These are phyloP conservation scores for Ectemnius lituratus DNA, from an alignment of 2,888 invertebrate species.

Conservation along the genomic window DNA sequence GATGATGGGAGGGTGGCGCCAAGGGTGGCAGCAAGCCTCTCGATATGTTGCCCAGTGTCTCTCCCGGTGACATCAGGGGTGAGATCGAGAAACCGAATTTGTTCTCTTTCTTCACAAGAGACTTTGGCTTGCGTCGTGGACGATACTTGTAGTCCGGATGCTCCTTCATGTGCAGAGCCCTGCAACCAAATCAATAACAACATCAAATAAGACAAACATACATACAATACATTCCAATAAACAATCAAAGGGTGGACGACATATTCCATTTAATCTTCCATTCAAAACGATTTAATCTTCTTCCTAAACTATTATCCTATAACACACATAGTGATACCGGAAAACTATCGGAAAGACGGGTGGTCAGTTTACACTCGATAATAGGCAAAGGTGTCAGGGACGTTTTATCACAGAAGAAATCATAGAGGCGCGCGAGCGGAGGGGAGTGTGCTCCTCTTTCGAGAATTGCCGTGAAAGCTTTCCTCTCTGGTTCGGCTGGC, in stretches of 20 bases:
- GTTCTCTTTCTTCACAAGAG: constrained; percentile 88
- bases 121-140: constrained; percentile 91
- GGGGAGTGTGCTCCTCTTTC: neutral
- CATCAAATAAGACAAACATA: too few relatives aligned
- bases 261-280: too few relatives aligned
- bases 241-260: too few relatives aligned
- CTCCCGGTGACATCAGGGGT: constrained; percentile 81
- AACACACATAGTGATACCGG: neutral
- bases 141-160: constrained; percentile 96
- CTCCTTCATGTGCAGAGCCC: constrained; percentile 95
- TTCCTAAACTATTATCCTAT: neutral
- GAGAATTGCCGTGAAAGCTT: constrained; percentile 55
- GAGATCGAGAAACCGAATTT: constrained; percentile 86
- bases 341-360: too few relatives aligned
- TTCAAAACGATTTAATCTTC: too few relatives aligned
- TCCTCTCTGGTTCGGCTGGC: constrained; percentile 36
- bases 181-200: constrained; percentile 76
- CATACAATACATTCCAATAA: too few relatives aligned
- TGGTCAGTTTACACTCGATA: constrained; percentile 32
- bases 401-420: constrained; percentile 44
- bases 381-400: constrained; percentile 19
- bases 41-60: constrained; percentile 71
- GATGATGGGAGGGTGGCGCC: constrained; percentile 79
- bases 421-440: constrained; percentile 25
- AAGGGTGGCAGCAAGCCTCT: constrained; percentile 76